Base-by-base conservation (phyloP, 2,888 invertebrate species). In the Limenitis camilla region DNA sequence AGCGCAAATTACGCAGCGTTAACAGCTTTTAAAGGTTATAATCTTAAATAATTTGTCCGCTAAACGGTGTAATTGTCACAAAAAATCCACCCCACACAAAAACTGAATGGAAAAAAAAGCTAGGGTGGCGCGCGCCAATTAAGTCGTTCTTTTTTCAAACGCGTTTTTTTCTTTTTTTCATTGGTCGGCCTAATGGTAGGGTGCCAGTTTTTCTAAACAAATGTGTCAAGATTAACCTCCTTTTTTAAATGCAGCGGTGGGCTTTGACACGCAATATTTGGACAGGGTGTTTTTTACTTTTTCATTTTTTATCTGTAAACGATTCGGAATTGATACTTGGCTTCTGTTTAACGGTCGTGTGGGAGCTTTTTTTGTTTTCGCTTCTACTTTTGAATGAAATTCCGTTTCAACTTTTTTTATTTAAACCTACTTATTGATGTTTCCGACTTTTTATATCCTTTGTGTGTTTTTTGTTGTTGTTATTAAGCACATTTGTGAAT, bases 41-140 rank as follows among this genome's bases (percentile, higher is more conserved):
- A 82, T 77, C 76, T 71, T 71, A 69, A 77, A 77, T 69, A 81
- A 79, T 78, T 74, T 79, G 78, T 73, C 74, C 68, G 71, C 56
- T 61, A 56, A 66, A 68, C 59, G 63, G 45, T 56, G 52, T 82
- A 78, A 85, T 83, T 73, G 76, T 66, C 57, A 69, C 76, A 86
- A 84, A 86, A 86, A 86, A 81, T 66, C 64, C 77, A 79, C 81
- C 83, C 83, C 76, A 76, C 71, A 64, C 64, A 69, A 71, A 68
- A 68, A 60, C 59, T 66, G 63, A 65, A 71, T 64, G 61, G 40
- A 64, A 69, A 72, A 76, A 76, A 78, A 76, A 74, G 69, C 68
- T 76, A 71, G 83, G 81, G 73, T 72, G 79, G 80, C 86, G 80
- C 85, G 78, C 76, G 81, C 78, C 85, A 86, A 86, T 87, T 84